These are phyloP conservation scores for Luscinia luscinia DNA, from an alignment of 2,797 vertebrate species.

Conservation along the genomic window DNA sequence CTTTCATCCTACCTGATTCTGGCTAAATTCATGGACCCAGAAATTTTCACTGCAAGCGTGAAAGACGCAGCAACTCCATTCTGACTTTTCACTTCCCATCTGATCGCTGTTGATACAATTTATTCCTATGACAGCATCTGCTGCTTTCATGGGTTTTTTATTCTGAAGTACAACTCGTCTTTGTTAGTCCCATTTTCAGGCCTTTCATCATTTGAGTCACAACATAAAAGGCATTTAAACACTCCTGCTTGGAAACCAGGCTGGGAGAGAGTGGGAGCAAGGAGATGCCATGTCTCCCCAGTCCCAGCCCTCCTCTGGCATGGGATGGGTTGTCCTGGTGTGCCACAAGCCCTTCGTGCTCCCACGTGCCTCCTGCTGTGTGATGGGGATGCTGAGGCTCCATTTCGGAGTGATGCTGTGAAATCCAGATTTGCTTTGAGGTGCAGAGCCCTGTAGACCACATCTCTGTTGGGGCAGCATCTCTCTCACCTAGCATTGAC, in stretches of 20 bases:
- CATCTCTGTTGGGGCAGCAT: neutral
- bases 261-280: neutral
- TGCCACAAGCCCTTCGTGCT: fast-evolving
- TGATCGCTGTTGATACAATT: constrained; percentile 65
- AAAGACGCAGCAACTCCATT: constrained; percentile 26
- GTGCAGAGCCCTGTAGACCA: neutral
- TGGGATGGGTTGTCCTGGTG: neutral
- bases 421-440: neutral
- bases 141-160: constrained; percentile 50
- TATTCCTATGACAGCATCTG: constrained; percentile 61
- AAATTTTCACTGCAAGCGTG: constrained; percentile 11
- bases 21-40: constrained; percentile 27
- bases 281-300: neutral
- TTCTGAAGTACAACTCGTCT: constrained; percentile 58
- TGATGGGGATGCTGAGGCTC: neutral
- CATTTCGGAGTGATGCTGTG: neutral
- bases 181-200: constrained; percentile 54
- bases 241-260: neutral
- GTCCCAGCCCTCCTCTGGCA: neutral
- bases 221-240: constrained; percentile 63
- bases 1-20: constrained; percentile 62
- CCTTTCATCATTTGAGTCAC: constrained; percentile 56
- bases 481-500: neutral
- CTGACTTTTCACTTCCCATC: constrained; percentile 47
- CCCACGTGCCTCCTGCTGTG: neutral